Evolutionary conservation across 2,888 invertebrate genomes (phyloP).

Genomic region (Orthosia cruda): DNA sequence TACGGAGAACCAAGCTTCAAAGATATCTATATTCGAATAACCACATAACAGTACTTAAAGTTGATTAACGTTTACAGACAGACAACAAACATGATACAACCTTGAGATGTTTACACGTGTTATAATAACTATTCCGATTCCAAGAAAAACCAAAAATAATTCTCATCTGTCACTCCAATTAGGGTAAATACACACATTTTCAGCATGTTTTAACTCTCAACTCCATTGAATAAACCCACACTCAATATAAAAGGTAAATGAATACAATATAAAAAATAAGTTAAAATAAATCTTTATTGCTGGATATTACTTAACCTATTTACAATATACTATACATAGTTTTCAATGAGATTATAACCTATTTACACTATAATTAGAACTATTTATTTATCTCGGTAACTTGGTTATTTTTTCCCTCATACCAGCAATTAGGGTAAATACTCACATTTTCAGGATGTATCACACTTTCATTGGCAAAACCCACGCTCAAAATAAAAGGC

Average conservation of each 20-base stretch:
- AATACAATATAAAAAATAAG: too few relatives aligned
- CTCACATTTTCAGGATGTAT: neutral
- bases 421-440: neutral
- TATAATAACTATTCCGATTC: neutral
- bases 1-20: neutral
- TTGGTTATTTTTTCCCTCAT: too few relatives aligned
- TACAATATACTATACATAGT: too few relatives aligned
- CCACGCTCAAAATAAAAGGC: slow-evolving; percentile 11
- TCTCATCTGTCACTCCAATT: neutral
- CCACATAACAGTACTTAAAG: neutral
- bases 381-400: too few relatives aligned
- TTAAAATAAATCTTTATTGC: too few relatives aligned
- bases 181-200: slow-evolving; percentile 1
- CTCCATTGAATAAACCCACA: neutral
- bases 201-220: neutral
- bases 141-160: slow-evolving; percentile 1
- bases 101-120: neutral
- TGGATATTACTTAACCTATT: too few relatives aligned
- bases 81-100: neutral
- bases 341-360: too few relatives aligned
- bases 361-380: too few relatives aligned
- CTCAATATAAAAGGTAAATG: neutral
- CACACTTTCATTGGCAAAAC: neutral
- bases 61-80: neutral
- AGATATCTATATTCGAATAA: neutral